phyloP scores from a whole-genome alignment of 2,888 invertebrate genomes.

The Chymomyza amoena region DNA sequence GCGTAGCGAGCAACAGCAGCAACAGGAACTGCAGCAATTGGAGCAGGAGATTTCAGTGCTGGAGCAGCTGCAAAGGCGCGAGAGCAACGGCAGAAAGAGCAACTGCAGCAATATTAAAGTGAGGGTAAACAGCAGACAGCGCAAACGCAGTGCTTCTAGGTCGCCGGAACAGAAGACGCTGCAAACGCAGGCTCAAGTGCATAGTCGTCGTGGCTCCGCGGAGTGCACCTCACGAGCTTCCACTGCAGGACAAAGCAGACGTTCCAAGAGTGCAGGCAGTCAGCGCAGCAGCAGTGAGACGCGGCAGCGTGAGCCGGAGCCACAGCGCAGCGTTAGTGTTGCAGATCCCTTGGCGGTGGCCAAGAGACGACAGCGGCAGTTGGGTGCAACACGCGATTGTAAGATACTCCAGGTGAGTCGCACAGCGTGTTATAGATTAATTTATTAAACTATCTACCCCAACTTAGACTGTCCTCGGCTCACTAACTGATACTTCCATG shows the following conservation, averaged over 20 bases:
- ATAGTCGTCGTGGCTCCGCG: constrained; percentile 36
- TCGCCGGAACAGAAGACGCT: constrained; percentile 18
- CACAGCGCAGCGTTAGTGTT: constrained; percentile 33
- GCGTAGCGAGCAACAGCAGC: constrained; percentile 10
- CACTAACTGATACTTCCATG: constrained; percentile 23
- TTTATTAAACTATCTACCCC: constrained; percentile 29
- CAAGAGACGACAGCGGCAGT: constrained; percentile 11
- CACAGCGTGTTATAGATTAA: neutral
- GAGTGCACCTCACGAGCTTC: constrained; percentile 31
- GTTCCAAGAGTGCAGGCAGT: constrained; percentile 72
- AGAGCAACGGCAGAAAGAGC: constrained; percentile 31
- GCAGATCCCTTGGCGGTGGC: neutral
- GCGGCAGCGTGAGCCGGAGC: neutral
- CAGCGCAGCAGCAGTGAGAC: constrained; percentile 48
- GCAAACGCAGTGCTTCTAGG: constrained; percentile 29
- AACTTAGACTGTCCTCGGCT: constrained; percentile 34
- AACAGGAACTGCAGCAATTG: constrained; percentile 32
- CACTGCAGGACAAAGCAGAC: constrained; percentile 40
- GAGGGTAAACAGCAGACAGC: constrained; percentile 7
- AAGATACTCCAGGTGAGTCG: constrained; percentile 65
- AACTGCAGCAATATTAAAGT: constrained; percentile 14
- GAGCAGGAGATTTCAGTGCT: constrained; percentile 37
- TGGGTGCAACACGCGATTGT: constrained; percentile 62
- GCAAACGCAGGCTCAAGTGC: constrained; percentile 13
- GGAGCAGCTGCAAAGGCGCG: constrained; percentile 46